Evolutionary conservation across 2,797 vertebrate genomes (phyloP).

Genomic region (Pseudochaenichthys georgianus): DNA sequence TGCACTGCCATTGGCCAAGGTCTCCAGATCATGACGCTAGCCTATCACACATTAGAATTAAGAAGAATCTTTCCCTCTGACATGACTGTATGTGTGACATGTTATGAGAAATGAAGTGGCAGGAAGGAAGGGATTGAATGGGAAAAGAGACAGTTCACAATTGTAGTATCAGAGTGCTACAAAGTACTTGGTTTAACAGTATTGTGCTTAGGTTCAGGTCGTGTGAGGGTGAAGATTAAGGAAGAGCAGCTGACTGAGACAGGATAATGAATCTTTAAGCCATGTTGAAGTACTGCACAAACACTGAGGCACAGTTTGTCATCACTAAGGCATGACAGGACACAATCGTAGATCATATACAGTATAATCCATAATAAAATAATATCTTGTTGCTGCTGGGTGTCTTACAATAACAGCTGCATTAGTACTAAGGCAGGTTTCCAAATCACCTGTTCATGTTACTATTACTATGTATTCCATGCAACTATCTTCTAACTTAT

Average conservation of each 20-base stretch:
- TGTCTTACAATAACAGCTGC: neutral
- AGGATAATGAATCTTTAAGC: constrained; percentile 64
- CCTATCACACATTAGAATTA: constrained; percentile 78
- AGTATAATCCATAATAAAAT: neutral
- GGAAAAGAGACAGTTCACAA: neutral
- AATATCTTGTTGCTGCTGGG: neutral
- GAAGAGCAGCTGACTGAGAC: constrained; percentile 31
- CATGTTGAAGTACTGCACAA: constrained; percentile 36
- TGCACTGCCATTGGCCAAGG: constrained; percentile 63
- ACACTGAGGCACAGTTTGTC: constrained; percentile 34
- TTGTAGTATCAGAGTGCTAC: neutral
- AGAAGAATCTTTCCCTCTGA: constrained; percentile 28
- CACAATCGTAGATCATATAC: neutral
- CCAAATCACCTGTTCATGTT: no score
- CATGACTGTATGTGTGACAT: constrained; percentile 19
- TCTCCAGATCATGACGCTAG: constrained; percentile 48
- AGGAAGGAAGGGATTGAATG: constrained; percentile 8
- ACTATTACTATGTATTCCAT: no score
- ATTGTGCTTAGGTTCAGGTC: constrained; percentile 18
- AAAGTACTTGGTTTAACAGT: constrained; percentile 10
- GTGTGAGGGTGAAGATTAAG: constrained; percentile 54
- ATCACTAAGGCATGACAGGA: constrained; percentile 7
- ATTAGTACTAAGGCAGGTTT: neutral
- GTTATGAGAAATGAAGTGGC: constrained; percentile 14
- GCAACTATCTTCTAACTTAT: no score